Evolutionary conservation across 1,140 invertebrate genomes (phyloP), one percentile per base, ranked within the genome.

Genomic region (Heliconius hermathena): DNA sequence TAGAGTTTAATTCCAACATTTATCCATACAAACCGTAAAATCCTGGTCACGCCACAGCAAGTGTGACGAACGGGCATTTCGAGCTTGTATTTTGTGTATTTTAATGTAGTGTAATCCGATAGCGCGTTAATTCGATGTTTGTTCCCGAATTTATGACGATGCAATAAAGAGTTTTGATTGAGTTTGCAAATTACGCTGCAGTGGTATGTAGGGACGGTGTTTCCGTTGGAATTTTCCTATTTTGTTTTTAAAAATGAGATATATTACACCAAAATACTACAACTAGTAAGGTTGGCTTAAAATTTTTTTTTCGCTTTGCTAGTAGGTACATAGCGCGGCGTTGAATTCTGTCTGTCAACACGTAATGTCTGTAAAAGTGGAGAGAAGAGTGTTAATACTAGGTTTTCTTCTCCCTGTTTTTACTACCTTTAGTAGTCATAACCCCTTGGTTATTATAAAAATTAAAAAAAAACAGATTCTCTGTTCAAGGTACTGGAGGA

Each of bases 61-160:
- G 26, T 76, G 74, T 76, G 74, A 76, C 74, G 74, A 76, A 76
- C 57, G 20, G 22, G 60, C 33, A 77, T 33, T 72, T 8, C 46
- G 76, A 72, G 70, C 76, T n/a, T 72, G 71, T 71, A 77, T 77
- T 77, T 49, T 22, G 46, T 71, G 66, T 77, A 71, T 77, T 77
- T 77, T 77, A 77, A 76, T 70, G 57, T 77, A 29, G 66, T 76
- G 75, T 76, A 76, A 76, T 76, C 75, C 75, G 75, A 76, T 76
- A 71, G 75, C 75, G 75, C 71, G 75, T 76, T 76, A 76, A 76
- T 76, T 76, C 75, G 60, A 66, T 76, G 66, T 76, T 76, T 76
- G 75, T 76, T 76, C 66, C 66, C 66, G 75, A 76, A 76, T 76
- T 71, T 76, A 76, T 76, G 66, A 76, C 75, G 71, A 77, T 72